phyloP scores from a whole-genome alignment of 2,888 invertebrate genomes.

The Tineola bisselliella region DNA sequence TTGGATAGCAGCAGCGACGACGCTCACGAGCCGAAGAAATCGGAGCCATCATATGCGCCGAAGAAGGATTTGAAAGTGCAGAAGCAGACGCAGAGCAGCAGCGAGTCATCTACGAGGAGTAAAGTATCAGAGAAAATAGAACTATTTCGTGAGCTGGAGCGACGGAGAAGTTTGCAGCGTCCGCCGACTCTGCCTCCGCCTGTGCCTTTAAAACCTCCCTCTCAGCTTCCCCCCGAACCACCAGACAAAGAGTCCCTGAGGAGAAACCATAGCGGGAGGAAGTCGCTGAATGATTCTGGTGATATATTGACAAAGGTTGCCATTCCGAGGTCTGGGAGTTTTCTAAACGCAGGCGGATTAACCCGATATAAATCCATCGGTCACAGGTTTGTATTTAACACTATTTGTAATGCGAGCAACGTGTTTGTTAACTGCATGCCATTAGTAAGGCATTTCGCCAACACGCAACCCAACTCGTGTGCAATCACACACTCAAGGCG shows the following conservation, averaged over 20 bases:
- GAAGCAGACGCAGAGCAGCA: slow-evolving; percentile 33
- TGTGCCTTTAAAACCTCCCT: slow-evolving; percentile 47
- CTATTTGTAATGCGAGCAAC: no score
- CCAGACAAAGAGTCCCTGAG: slow-evolving; percentile 45
- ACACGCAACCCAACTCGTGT: slow-evolving; percentile 35
- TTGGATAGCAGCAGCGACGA: slow-evolving; percentile 56
- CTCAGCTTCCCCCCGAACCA: slow-evolving; percentile 31
- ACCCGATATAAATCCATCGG: slow-evolving; percentile 79
- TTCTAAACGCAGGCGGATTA: slow-evolving; percentile 81
- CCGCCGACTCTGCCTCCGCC: slow-evolving; percentile 61
- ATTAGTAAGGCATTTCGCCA: slow-evolving; percentile 39
- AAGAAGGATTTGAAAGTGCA: slow-evolving; percentile 39
- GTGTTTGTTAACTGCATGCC: slow-evolving; percentile 29
- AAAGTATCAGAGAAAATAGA: slow-evolving; percentile 65
- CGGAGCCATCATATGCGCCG: slow-evolving; percentile 27
- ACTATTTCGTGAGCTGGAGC: slow-evolving; percentile 55
- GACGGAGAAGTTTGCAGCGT: slow-evolving; percentile 54
- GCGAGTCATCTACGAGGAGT: slow-evolving; percentile 54
- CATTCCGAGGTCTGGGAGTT: slow-evolving; percentile 86
- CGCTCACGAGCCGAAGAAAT: slow-evolving; percentile 63
- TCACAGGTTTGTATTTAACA: slow-evolving; percentile 67
- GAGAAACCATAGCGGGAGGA: slow-evolving; percentile 56
- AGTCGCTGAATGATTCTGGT: slow-evolving; percentile 70
- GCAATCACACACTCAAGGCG: slow-evolving; percentile 44
- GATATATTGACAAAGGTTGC: slow-evolving; percentile 88